Percentiles rank a stretch among this genome's conserved stretches.
These are phyloP conservation scores for Andrena dorsata DNA, from an alignment of 2,888 invertebrate species.

Conservation along the genomic window DNA sequence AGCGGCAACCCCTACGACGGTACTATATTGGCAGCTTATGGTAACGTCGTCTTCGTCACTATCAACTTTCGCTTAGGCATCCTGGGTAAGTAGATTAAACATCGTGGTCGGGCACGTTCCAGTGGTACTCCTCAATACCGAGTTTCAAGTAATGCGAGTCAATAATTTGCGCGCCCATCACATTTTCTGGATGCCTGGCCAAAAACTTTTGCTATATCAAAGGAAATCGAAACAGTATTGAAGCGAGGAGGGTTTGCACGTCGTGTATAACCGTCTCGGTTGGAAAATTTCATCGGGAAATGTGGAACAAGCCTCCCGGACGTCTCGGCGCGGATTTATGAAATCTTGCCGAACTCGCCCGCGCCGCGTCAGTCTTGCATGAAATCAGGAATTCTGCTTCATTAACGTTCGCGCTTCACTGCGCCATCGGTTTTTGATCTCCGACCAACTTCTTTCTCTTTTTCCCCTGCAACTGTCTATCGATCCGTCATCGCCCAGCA, in stretches of 20 bases:
- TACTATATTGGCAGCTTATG: slow-evolving; percentile 95
- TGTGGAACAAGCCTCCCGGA: slow-evolving; percentile 6
- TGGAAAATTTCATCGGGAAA: slow-evolving; percentile 34
- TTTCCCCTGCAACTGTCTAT: slow-evolving; percentile 28
- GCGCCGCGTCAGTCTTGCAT: slow-evolving; percentile 41
- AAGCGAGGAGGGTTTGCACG: neutral
- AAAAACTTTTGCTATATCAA: neutral
- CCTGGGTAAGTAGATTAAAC: slow-evolving; percentile 88
- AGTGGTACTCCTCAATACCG: neutral
- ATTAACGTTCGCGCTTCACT: slow-evolving; percentile 60
- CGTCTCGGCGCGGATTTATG: slow-evolving; percentile 52
- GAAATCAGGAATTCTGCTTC: slow-evolving; percentile 66
- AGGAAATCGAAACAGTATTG: neutral
- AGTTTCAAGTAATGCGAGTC: neutral
- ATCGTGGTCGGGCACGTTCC: neutral
- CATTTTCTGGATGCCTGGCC: neutral
- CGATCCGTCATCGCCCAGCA: slow-evolving; percentile 40
- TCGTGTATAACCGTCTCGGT: slow-evolving; percentile 31
- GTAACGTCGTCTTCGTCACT: slow-evolving; percentile 94
- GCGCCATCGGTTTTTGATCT: slow-evolving; percentile 57
- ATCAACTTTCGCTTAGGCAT: slow-evolving; percentile 94
- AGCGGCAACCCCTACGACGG: slow-evolving; percentile 99
- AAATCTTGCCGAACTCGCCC: slow-evolving; percentile 40
- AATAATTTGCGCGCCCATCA: neutral
- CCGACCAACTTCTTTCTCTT: slow-evolving; percentile 44